A percentile compares a stretch with the other conserved stretches of the same genome.
Conservation (phyloP, 2,888 invertebrate genomes). For the Agelastica alni region DNA sequence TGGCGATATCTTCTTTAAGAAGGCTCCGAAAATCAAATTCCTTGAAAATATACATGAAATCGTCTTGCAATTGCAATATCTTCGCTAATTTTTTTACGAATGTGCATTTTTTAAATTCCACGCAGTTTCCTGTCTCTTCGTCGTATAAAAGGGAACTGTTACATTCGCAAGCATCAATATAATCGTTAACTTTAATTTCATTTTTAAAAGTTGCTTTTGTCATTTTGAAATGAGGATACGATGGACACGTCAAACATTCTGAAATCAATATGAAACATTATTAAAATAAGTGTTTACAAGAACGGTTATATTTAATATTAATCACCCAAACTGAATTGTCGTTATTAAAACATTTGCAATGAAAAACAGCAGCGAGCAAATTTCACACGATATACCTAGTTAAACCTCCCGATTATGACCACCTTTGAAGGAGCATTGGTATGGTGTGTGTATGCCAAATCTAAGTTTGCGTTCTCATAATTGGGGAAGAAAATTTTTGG, state of each 20-base stretch:
- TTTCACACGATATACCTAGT: too few species aligned
- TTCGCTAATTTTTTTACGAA: not conserved
- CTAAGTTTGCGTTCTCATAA: too few species aligned
- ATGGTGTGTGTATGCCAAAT: too few species aligned
- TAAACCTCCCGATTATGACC: too few species aligned
- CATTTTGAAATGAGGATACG: not conserved
- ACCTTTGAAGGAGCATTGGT: too few species aligned
- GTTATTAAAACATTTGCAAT: too few species aligned
- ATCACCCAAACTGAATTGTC: too few species aligned
- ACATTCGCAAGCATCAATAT: not conserved
- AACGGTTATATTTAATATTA: too few species aligned
- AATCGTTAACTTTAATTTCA: not conserved
- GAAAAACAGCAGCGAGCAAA: too few species aligned
- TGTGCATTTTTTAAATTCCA: not conserved
- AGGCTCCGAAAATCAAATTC: not conserved
- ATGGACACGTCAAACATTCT: constrained; percentile 2
- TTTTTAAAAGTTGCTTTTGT: not conserved
- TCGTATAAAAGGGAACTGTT: not conserved
- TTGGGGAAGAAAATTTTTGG: too few species aligned
- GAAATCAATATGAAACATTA: not conserved
- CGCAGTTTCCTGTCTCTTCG: not conserved
- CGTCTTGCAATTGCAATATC: not conserved
- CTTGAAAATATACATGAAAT: not conserved
- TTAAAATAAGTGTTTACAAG: too few species aligned
- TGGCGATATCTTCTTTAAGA: not conserved